Evolutionary conservation across 2,888 invertebrate genomes (phyloP), one percentile per base, ranked within the genome.

Genomic region (Willowsia nigromaculata): DNA sequence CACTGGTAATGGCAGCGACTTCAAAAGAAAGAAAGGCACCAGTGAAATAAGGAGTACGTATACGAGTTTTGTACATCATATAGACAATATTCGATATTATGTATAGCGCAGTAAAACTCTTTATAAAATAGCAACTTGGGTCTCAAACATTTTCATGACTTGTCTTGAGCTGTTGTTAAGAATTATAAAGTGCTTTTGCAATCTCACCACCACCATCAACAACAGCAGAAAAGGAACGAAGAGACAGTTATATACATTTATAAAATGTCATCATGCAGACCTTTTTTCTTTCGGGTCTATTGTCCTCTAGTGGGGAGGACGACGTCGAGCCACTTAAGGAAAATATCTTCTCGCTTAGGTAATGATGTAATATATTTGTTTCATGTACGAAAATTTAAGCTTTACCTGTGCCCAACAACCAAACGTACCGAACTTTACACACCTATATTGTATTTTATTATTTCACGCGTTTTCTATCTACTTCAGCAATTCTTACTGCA

Each of bases 291-390:
- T 71, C 40, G 50, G 68, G 22, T 50, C 65, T 56, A 81, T 84
- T 84, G 83, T 88, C 88, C 84, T 88, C 68, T 68, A 53, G n/a
- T 78, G 37, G 84, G 88, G 74, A 25, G 59, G 59, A 47, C 27
- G 59, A 53, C 15, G 82, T 81, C 88, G 78, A 78, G 84, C 84
- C 88, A 88, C 88, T 88, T 88, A 84, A 88, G 83, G 78, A 88
- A 88, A 88, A 84, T 88, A 78, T 88, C 84, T 88, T 88, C 71
- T 88, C 83, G 83, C 88, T 88, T 83, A 43, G 37, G 78, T 88
- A 83, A 88, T 88, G 88, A 88, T 88, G 88, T 78, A 88, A 88
- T 88, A 83, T 83, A 80, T 88, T 88, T 88, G 88, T 88, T 88
- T 84, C 88, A 56, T 84, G 50, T 65, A 47, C 53, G 56, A 76